Evolutionary conservation across 1,140 invertebrate genomes (phyloP), one percentile per base, ranked within the genome.

Genomic region (Drosophila mauritiana): DNA sequence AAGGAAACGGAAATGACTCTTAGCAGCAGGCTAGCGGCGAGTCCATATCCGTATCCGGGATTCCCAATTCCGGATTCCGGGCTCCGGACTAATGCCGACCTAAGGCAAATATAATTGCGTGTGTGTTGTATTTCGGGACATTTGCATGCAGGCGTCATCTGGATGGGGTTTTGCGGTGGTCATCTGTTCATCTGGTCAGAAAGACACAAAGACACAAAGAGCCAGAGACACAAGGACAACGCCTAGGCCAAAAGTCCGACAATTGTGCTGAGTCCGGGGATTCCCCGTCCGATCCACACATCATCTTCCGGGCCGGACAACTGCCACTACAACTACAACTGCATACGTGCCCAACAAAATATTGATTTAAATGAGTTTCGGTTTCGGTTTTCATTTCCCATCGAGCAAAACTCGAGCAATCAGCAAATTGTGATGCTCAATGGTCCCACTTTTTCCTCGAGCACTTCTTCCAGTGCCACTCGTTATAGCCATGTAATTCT

Each of bases 311-410:
- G 15, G 11, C 12, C 36, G 43, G 45, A 56, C 61, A 46, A 64
- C 46, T 80, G 58, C 40, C 65, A 31, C 27, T 31, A 31, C 27
- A 31, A 31, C 7, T 31, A 31, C 31, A 31, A 31, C 57, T 84
- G 77, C 68, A 83, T 83, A 88, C 83, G 84, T 88, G 84, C 84
- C 80, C 80, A 89, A 78, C 84, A 89, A 89, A 89, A 89, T 89
- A 89, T 89, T 89, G 84, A 89, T 89, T 89, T 89, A 89, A 89
- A 89, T 89, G 84, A 89, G 85, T 89, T 89, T 89, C 85, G 85
- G 83, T 88, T 88, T 63, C 74, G 83, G 79, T 89, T 89, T 89
- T 84, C 80, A 89, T 89, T 89, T 89, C 84, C 84, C 80, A 80
- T 84, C 73, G 80, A 39, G 37, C 68, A 74, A 88, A 90, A 84